Conservation (phyloP, 2,113 vertebrate species). For the Spilogale gracilis region DNA sequence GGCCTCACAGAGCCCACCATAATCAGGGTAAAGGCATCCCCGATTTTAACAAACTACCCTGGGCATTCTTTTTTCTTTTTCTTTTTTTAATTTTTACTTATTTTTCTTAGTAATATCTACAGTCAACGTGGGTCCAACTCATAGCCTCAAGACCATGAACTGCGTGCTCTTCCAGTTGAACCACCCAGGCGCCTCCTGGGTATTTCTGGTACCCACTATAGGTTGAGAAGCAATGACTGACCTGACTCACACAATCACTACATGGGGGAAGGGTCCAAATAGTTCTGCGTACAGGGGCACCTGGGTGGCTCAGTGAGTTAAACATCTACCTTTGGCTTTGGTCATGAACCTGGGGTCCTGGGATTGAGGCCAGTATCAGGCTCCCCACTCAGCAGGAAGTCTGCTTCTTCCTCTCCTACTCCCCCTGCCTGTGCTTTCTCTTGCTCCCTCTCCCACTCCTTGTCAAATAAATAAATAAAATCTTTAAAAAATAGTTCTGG, state of each 20-base stretch:
- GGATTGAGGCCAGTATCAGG: no score
- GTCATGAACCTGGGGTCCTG: background rate
- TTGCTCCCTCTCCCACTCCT: no score
- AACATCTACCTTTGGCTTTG: background rate
- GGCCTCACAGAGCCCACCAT: background rate
- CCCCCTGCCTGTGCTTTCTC: no score
- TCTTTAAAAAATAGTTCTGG: background rate
- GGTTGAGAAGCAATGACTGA: background rate
- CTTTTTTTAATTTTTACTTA: background rate
- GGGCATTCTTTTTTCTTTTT: background rate
- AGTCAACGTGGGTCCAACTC: background rate
- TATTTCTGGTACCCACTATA: background rate
- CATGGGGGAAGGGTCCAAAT: background rate
- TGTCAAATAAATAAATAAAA: background rate
- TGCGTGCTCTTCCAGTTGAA: background rate
- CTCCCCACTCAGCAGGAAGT: no score
- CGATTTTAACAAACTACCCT: background rate
- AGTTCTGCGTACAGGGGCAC: background rate
- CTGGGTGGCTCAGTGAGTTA: background rate
- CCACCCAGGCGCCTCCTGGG: background rate
- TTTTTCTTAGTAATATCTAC: background rate
- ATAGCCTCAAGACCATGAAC: background rate
- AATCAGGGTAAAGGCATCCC: background rate
- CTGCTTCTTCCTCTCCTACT: no score
- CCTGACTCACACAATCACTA: background rate